Evolutionary conservation across 1,140 invertebrate species (phyloP).

Genomic region (Drosophila yakuba): DNA sequence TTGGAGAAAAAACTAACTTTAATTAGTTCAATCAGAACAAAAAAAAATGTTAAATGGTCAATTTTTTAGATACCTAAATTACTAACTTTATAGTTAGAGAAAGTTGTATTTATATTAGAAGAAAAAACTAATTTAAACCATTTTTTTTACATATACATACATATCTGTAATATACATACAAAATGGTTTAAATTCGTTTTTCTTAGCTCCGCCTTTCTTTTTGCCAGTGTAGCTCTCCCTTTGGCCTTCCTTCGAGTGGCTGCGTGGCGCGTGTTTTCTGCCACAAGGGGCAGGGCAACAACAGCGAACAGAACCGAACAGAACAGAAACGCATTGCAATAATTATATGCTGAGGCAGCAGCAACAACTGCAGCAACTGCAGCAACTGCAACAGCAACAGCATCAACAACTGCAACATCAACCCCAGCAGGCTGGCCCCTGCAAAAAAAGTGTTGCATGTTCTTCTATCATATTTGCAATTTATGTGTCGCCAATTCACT

Average conservation of each 20-base stretch:
- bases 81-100: too few species aligned
- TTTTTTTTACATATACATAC: too few species aligned
- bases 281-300: slow-evolving; percentile 43
- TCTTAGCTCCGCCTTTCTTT: background rate
- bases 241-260: slow-evolving; percentile 26
- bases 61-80: too few species aligned
- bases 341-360: slow-evolving; percentile 63
- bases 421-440: slow-evolving; percentile 21
- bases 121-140: too few species aligned
- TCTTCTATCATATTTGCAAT: slow-evolving; percentile 81
- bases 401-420: slow-evolving; percentile 25
- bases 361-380: slow-evolving; percentile 1
- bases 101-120: too few species aligned
- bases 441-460: slow-evolving; percentile 60
- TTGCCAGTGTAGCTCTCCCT: background rate
- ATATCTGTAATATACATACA: too few species aligned
- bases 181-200: too few species aligned
- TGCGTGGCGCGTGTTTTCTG: slow-evolving; percentile 50
- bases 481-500: slow-evolving; percentile 80
- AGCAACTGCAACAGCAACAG: background rate
- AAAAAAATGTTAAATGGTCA: too few species aligned
- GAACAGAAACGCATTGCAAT: slow-evolving; percentile 72
- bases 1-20: background rate
- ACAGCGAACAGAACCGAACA: background rate
- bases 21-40: too few species aligned